Base-by-base conservation (phyloP, 2,113 vertebrate genomes). In the Pagrus major region DNA sequence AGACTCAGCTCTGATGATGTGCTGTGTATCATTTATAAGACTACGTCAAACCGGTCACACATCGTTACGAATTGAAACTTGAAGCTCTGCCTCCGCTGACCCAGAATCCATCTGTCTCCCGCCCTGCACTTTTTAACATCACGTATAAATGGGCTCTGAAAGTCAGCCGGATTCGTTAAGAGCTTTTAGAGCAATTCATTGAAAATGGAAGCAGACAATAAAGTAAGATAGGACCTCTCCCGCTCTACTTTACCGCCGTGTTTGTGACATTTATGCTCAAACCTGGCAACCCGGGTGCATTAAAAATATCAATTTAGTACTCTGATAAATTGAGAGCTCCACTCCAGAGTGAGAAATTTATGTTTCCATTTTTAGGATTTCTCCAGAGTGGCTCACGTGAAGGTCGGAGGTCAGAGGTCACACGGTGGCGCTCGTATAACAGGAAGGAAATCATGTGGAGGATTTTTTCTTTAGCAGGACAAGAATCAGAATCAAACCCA, bases 161-260 rank as follows among this genome's bases (percentile, higher is more conserved):
- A 73, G 65, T 70, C 56, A 39, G 71, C 25, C 7, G 63, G 63
- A 63, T 78, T 81, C 49, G 46, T 81, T 86, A 78, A 78, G 16
- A 42, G 84, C 78, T 86, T 81, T 86, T 73, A 86, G 56, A 78
- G 78, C 35, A 56, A 78, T 69, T 73, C 73, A 39, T 56, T 58
- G 73, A 29, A 74, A 81, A 77, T 69, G 73, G 77, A 85, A 35
- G 71, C 67, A 60, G 72, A 81, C 78, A 49, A 63, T 82, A 65
- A 71, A 82, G 72, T 1, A 39, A 29, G 52, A 25, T 0, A n/a
- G 65, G 4, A 1, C 4, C 63, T 55, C 65, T 49, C 65, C 71
- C 71, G 33, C 58, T 47, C 79, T n/a, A 64, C 72, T 81, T 33
- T 35, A 14, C 55, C 6, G 47, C 64, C 10, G 21, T 41, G 54